Evolutionary conservation across 2,797 vertebrate species (phyloP).

Genomic region (Hydrophis major): DNA sequence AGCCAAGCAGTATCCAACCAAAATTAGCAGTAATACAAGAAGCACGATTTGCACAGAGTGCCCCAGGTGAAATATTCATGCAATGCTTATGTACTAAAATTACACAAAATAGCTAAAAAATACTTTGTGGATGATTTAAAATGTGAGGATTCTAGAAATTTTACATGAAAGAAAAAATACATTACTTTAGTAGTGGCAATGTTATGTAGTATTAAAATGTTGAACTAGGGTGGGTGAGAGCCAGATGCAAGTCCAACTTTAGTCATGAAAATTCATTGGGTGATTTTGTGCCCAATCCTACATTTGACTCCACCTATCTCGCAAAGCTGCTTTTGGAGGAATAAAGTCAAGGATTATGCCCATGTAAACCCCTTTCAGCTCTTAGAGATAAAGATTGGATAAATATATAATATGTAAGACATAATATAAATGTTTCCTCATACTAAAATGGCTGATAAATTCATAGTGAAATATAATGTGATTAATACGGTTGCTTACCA

Average conservation of each 20-base stretch:
- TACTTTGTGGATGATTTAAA: neutral
- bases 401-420: neutral
- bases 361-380: neutral
- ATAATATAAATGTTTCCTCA: neutral
- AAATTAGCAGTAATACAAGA: slow-evolving; percentile 95
- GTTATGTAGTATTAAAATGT: neutral
- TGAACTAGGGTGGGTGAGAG: neutral
- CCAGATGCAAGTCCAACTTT: neutral
- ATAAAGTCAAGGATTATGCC: neutral
- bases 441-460: neutral
- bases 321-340: neutral
- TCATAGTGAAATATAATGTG: neutral
- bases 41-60: slow-evolving; percentile 92
- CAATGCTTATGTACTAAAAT: neutral
- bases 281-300: neutral
- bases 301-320: neutral
- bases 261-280: neutral
- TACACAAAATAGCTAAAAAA: neutral
- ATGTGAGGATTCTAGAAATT: neutral
- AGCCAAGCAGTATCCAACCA: slow-evolving; percentile 81
- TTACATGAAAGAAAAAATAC: neutral
- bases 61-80: slow-evolving; percentile 77
- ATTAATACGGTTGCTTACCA: neutral
- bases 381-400: neutral
- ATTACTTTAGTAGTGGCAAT: neutral